Conservation (phyloP, 2,113 vertebrate genomes). For the Furnarius figulus region DNA sequence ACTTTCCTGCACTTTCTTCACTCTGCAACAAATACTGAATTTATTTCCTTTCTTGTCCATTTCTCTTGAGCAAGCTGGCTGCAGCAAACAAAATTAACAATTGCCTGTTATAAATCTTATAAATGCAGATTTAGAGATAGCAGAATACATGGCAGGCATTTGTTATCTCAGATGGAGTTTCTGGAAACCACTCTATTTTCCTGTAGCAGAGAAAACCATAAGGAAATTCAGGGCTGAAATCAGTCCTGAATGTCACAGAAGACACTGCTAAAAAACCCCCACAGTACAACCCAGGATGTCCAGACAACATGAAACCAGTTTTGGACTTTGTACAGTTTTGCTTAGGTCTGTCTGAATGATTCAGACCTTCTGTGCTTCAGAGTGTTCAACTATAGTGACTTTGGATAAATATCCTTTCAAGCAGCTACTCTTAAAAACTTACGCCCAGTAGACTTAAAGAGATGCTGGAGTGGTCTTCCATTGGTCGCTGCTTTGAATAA, state of each 20-base stretch:
- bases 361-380: neutral
- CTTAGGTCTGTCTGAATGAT: neutral
- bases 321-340: neutral
- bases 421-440: neutral
- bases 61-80: slow-evolving; percentile 1
- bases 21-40: slow-evolving; percentile 1
- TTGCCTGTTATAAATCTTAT: slow-evolving; percentile 20
- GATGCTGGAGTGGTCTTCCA: neutral
- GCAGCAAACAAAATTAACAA: slow-evolving; percentile 51
- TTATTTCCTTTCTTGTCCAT: slow-evolving; percentile 15
- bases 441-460: neutral
- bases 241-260: neutral
- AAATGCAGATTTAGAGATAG: slow-evolving; percentile 51
- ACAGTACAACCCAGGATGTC: no score
- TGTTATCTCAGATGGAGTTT: neutral
- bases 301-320: neutral
- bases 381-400: neutral
- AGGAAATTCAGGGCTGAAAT: neutral
- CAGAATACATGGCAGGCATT: slow-evolving; percentile 12
- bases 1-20: slow-evolving; percentile 3
- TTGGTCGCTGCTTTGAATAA: neutral
- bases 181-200: slow-evolving; percentile 6
- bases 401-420: neutral
- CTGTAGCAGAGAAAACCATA: neutral
- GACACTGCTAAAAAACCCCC: neutral